Percentiles rank a stretch among this genome's conserved stretches.
Conservation (phyloP, 2,888 invertebrate species). For the Brassicogethes aeneus region DNA sequence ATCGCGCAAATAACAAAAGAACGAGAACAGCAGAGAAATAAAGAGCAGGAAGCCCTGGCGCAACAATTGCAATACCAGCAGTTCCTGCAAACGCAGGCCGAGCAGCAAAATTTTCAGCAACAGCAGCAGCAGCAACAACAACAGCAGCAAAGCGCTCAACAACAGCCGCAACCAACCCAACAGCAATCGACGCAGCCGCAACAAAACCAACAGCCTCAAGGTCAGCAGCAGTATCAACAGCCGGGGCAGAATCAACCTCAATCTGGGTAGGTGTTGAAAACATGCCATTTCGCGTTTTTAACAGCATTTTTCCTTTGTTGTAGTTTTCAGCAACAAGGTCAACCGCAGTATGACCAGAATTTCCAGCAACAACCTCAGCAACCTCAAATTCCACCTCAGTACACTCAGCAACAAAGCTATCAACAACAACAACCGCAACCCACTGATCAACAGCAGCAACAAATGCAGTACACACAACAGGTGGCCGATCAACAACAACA, state of each 20-base stretch:
- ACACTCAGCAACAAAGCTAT: conserved; percentile 10
- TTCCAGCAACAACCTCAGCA: conserved; percentile 15
- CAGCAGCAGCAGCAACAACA: conserved; percentile 34
- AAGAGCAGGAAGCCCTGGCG: conserved; percentile 39
- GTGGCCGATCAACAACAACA: conserved; percentile 10
- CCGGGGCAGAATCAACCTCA: conserved; percentile 2
- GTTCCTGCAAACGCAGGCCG: conserved; percentile 49
- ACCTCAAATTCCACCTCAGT: too few relatives aligned
- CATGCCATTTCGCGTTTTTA: too few relatives aligned
- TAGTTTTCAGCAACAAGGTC: conserved; percentile 12
- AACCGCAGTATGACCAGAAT: conserved; percentile 16
- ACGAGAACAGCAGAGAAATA: conserved; percentile 47
- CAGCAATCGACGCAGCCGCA: conserved; percentile 27
- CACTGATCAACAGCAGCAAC: conserved; percentile 15
- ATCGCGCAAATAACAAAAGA: conserved; percentile 61
- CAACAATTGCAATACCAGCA: conserved; percentile 51
- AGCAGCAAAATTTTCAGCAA: conserved; percentile 38
- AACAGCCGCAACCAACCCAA: conserved; percentile 31
- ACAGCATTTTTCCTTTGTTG: too few relatives aligned
- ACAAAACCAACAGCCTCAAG: conserved; percentile 44
- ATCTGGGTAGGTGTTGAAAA: too few relatives aligned
- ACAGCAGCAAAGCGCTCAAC: conserved; percentile 36
- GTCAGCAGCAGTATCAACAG: conserved; percentile 13
- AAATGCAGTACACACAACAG: conserved; percentile 10
- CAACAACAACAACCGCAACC: conserved; percentile 14